Evolutionary conservation across 2,113 vertebrate genomes (phyloP).

Genomic region (Oncorhynchus clarkii): DNA sequence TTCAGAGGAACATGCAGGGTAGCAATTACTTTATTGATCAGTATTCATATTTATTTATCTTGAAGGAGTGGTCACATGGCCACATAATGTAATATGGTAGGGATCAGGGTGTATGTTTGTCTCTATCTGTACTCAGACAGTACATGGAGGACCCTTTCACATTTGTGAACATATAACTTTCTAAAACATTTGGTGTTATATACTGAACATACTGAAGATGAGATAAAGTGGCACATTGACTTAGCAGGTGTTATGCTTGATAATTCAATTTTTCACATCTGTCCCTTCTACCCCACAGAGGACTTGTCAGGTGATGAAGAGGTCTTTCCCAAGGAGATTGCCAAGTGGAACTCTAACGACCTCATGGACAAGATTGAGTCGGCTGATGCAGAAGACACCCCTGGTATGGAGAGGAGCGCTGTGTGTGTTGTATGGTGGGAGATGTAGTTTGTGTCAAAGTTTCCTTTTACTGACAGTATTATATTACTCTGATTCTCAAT

Average conservation of each 20-base stretch:
- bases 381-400: conserved; percentile 77
- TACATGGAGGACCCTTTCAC: too few relatives aligned
- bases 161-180: too few relatives aligned
- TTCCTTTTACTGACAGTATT: background rate
- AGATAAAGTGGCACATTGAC: too few relatives aligned
- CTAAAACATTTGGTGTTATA: too few relatives aligned
- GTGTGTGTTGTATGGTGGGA: background rate
- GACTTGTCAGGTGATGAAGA: conserved; percentile 88
- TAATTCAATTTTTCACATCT: background rate
- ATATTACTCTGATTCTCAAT: background rate
- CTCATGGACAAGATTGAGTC: conserved; percentile 94
- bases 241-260: too few relatives aligned
- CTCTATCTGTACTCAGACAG: too few relatives aligned
- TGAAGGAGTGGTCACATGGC: too few relatives aligned
- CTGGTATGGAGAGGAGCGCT: conserved; percentile 65
- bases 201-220: too few relatives aligned
- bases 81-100: too few relatives aligned
- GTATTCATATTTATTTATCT: too few relatives aligned
- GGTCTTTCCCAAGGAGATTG: conserved; percentile 87
- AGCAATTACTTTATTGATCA: too few relatives aligned
- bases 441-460: conserved; percentile 16
- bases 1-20: background rate
- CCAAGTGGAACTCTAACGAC: conserved; percentile 94
- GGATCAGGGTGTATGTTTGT: too few relatives aligned
- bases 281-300: conserved; percentile 71